phyloP scores from a whole-genome alignment of 2,888 invertebrate genomes.

The Callosobruchus maculatus region DNA sequence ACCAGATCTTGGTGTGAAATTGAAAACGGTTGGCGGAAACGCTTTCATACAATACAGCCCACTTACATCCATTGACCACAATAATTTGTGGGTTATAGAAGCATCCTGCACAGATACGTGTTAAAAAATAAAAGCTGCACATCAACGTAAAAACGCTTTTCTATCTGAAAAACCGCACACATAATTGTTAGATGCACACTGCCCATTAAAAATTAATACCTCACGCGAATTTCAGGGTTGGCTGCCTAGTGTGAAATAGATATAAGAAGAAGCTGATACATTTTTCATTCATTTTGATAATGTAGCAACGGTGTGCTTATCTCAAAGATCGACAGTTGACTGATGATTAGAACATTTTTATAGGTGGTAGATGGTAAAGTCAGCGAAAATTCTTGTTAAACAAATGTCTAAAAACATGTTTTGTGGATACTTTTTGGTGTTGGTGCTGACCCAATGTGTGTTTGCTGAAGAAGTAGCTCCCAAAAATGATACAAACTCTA shows the following conservation, averaged over 20 bases:
- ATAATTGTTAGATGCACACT: background rate
- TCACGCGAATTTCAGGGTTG: constrained; percentile 44
- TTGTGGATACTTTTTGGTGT: background rate
- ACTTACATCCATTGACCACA: background rate
- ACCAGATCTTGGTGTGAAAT: background rate
- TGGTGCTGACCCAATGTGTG: background rate
- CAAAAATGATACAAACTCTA: background rate
- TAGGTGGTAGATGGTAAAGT: too few relatives aligned
- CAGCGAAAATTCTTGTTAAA: too few relatives aligned
- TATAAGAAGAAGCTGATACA: constrained; percentile 32
- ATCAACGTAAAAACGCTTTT: constrained; percentile 8
- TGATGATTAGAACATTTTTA: background rate
- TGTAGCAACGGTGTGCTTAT: constrained; percentile 34
- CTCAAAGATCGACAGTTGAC: constrained; percentile 24
- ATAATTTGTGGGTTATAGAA: constrained; percentile 1
- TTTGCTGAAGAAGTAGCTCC: background rate
- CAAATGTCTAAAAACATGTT: background rate
- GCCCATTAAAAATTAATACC: constrained; percentile 16
- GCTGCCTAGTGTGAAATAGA: constrained; percentile 38
- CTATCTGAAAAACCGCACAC: background rate
- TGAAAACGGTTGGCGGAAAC: background rate
- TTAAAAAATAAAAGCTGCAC: constrained; percentile 1
- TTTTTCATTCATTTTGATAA: constrained; percentile 22
- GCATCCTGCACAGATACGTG: background rate
- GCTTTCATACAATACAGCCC: background rate